phyloP scores from a whole-genome alignment of 2,113 vertebrate genomes.

The Dasyornis broadbenti region DNA sequence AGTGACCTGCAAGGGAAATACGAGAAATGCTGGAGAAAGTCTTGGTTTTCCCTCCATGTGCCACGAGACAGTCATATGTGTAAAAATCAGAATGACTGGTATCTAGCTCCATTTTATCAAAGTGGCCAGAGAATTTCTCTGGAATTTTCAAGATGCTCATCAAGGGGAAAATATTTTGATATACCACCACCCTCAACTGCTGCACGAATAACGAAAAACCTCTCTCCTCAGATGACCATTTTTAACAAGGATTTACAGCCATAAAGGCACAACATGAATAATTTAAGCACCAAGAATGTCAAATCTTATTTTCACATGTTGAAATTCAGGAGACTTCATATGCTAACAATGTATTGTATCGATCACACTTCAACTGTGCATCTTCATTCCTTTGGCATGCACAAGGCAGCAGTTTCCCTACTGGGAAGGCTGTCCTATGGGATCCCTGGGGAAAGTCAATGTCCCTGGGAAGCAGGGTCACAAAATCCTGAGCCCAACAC shows the following conservation, averaged over 20 bases:
- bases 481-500: background rate
- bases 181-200: background rate
- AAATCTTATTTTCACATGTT: background rate
- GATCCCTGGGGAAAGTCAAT: background rate
- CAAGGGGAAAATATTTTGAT: background rate
- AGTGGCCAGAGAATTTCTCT: background rate
- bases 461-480: background rate
- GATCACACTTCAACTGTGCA: background rate
- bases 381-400: background rate
- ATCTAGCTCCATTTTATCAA: background rate
- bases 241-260: background rate
- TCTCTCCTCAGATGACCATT: background rate
- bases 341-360: background rate
- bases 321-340: background rate
- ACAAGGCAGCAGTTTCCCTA: background rate
- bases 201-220: background rate
- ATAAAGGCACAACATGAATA: background rate
- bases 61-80: background rate
- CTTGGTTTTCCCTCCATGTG: background rate
- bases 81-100: background rate
- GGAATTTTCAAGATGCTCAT: background rate
- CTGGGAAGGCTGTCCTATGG: background rate
- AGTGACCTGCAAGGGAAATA: constrained; percentile 79
- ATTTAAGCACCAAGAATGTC: background rate
- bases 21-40: background rate